Evolutionary conservation across 64 coral and sea anemone genomes (phyloP), one percentile per base, ranked within the genome.

Genomic region (Porites lutea): DNA sequence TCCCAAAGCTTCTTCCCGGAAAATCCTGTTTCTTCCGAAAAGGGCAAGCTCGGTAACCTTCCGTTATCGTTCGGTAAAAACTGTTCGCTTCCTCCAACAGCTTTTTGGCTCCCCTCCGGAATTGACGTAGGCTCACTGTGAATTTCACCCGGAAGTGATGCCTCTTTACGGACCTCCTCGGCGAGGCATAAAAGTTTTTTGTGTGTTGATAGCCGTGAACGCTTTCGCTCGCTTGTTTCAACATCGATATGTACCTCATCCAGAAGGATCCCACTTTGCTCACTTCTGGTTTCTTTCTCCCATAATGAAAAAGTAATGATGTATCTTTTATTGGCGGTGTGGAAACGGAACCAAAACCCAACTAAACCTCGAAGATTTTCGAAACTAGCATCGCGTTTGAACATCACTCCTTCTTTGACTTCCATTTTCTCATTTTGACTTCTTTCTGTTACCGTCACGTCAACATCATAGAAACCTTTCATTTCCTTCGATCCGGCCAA

Each of bases 291-390:
- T 55, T 9, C 18, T 19, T 51, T 58, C 52, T 10, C 21, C 75
- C 75, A 78, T 10, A 78, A 27, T 1, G 75, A 78, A 55, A 78
- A 78, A 3, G 75, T 57, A n/a, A 78, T 20, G 19, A 78, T 13
- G 15, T 78, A 78, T 12, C 75, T 47, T 16, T 18, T 57, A 19
- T 54, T 78, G 48, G 13, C 5, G 15, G 50, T 78, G 4, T 78
- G 75, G 13, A 78, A 78, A 78, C 75, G 75, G 57, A 51, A 78
- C 75, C 75, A 78, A 20, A 22, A 78, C 2, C 75, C 75, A 78
- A 57, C 75, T 20, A 78, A 19, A 78, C 75, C 52, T 52, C 19
- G 19, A 20, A 57, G 15, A 20, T 16, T 22, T 10, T 78, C 75
- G 51, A 78, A 54, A 8, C 7, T 8, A 11, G 75, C 18, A 3